A percentile compares a stretch with the other conserved stretches of the same genome.
Evolutionary conservation across 2,888 invertebrate species (phyloP).

Genomic region (Phaedon cochleariae): DNA sequence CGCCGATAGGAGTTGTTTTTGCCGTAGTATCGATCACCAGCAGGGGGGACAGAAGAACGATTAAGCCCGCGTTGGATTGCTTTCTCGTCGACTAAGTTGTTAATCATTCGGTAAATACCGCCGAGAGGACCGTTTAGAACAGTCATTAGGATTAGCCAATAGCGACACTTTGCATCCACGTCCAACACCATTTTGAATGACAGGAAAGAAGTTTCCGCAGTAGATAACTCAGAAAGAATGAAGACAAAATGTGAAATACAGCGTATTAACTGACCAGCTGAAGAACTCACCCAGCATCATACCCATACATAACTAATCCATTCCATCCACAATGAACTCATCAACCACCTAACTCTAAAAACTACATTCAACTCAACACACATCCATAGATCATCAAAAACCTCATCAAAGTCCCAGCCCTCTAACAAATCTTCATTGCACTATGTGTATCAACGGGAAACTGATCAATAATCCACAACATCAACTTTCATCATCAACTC

Average conservation of each 20-base stretch:
- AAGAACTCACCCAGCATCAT: no score
- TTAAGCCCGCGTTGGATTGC: constrained; percentile 33
- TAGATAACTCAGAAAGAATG: background rate
- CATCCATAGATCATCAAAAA: no score
- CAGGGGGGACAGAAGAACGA: constrained; percentile 26
- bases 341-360: no score
- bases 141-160: constrained; percentile 33
- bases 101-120: constrained; percentile 48
- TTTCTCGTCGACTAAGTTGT: constrained; percentile 42
- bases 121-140: constrained; percentile 34
- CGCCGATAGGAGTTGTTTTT: constrained; percentile 35
- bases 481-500: no score
- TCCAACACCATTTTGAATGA: constrained; percentile 33
- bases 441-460: no score
- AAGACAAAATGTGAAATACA: background rate
- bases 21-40: constrained; percentile 25
- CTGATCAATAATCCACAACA: no score
- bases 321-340: no score
- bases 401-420: no score
- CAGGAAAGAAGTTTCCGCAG: background rate
- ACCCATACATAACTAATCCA: no score
- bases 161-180: constrained; percentile 37
- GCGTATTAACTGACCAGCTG: no score
- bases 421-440: no score
- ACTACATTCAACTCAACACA: no score